Base-by-base conservation (phyloP, 2,113 vertebrate species). In the Oryzias melastigma region DNA sequence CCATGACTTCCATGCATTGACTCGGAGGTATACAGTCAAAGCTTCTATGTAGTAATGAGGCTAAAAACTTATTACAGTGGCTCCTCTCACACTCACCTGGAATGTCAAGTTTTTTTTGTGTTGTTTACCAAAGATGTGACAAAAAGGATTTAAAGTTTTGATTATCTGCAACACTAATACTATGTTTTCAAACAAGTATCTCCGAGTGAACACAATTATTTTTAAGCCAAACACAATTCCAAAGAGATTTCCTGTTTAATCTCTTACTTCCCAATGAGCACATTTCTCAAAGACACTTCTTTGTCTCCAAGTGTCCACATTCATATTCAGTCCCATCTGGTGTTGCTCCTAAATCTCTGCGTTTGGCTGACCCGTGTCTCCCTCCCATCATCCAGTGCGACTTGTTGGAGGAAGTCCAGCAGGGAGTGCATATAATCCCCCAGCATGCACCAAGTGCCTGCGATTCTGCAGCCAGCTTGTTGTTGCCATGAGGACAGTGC, bases 401-500 rank as follows among this genome's bases (percentile, higher is more conserved):
- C 4, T 53, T 53, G 42, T 49, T 90, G 88, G 89, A 79, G 18
- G 15, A 16, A 18, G 66, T 83, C 86, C 88, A 90, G 46, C 59
- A 76, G 58, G 59, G 52, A 40, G 80, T 73, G 65, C 75, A 75
- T 89, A 84, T 91, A 87, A 89, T 83, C 82, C 76, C 80, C 71
- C 83, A 83, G 80, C 82, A 82, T 81, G 86, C 65, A 57, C 48
- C 18, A 13, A 64, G 60, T 52, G 51, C 65, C 20, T 20, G 35
- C 50, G 8, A 65, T 1, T 75, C 72, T 51, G 47, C 42, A 72
- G 78, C 67, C 78, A 68, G 63, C 65, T 73, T 77, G 66, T 70
- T 80, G 78, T 83, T 85, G 82, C 83, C 85, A 87, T 66, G 82
- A 86, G 73, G 82, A 87, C 57, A 45, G 66, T 3, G 27, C 45